Evolutionary conservation across 2,113 vertebrate species (phyloP).

Genomic region (Coregonus clupeaformis): DNA sequence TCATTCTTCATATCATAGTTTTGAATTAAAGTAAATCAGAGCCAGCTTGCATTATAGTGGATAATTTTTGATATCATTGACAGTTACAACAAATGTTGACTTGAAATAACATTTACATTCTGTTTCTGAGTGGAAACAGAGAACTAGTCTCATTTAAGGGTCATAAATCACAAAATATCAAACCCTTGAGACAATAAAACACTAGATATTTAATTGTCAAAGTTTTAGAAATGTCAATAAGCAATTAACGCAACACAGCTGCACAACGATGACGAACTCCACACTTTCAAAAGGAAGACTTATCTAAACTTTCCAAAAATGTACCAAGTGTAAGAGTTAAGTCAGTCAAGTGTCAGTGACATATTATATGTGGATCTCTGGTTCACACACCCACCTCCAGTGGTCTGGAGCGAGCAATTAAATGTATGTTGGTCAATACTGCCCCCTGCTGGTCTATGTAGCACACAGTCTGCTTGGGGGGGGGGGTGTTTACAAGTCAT

Average conservation of each 20-base stretch:
- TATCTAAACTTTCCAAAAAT: not conserved
- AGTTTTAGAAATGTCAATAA: not conserved
- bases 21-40: not conserved
- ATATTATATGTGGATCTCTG: no score
- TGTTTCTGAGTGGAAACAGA: not conserved
- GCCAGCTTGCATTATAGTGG: not conserved
- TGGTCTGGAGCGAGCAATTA: not conserved
- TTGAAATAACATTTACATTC: not conserved
- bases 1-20: not conserved
- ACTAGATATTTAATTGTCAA: not conserved
- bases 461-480: no score
- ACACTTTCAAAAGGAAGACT: not conserved
- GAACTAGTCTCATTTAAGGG: not conserved
- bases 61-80: not conserved
- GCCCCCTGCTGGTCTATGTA: constrained; percentile 50
- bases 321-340: not conserved
- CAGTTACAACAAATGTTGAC: not conserved
- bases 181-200: not conserved
- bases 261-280: not conserved
- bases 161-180: not conserved
- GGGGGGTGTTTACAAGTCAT: not conserved
- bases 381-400: not conserved
- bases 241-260: not conserved
- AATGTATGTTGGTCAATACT: constrained; percentile 30
- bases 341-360: not conserved